A percentile compares a stretch with the other conserved stretches of the same genome.
These are phyloP conservation scores for Euthynnus affinis DNA, from an alignment of 2,797 vertebrate species.

Conservation along the genomic window DNA sequence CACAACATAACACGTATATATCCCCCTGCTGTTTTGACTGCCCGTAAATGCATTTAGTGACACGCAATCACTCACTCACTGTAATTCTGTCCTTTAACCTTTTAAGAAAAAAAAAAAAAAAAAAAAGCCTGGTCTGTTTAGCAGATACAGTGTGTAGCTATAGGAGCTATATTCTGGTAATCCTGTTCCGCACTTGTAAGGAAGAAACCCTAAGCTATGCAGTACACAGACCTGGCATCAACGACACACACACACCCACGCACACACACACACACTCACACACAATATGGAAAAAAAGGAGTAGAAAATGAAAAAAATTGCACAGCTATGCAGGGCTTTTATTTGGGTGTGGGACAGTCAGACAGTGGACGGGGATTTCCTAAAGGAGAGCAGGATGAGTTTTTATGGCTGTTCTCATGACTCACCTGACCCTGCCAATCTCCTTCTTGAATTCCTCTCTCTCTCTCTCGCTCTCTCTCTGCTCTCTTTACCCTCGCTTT, in stretches of 20 bases:
- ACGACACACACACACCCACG: conserved; percentile 13
- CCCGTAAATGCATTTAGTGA: conserved; percentile 28
- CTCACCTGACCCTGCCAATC: conserved; percentile 65
- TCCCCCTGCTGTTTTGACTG: conserved; percentile 62
- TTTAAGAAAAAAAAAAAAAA: too few relatives aligned
- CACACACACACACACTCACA: conserved; percentile 15
- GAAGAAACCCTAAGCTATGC: background rate
- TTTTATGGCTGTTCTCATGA: conserved; percentile 69
- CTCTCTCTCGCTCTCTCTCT: background rate
- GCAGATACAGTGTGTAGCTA: background rate
- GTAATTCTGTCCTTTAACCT: conserved; percentile 10
- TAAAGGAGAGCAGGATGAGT: conserved; percentile 63
- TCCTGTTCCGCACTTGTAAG: conserved; percentile 14
- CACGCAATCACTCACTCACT: background rate
- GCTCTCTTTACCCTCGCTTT: background rate
- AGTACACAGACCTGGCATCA: background rate
- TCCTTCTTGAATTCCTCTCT: conserved; percentile 33
- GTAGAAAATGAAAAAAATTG: conserved; percentile 2
- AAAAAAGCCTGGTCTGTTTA: conserved; percentile 1
- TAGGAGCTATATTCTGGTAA: background rate
- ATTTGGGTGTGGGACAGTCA: conserved; percentile 57
- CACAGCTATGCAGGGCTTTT: conserved; percentile 32
- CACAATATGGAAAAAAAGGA: background rate
- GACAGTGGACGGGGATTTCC: conserved; percentile 63
- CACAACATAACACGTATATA: conserved; percentile 46